Conservation (phyloP, 2,888 invertebrate species). For the Parnassius apollo region DNA sequence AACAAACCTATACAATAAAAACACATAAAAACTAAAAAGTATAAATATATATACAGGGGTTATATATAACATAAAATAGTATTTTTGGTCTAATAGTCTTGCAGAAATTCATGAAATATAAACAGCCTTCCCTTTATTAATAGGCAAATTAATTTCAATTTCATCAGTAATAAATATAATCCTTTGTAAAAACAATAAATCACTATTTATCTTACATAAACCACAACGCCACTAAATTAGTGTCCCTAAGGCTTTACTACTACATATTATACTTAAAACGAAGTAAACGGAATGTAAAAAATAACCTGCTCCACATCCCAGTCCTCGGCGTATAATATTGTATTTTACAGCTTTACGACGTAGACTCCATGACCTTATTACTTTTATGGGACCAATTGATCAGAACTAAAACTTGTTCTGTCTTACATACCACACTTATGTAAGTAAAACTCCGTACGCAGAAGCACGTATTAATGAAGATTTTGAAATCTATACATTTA, state of each 20-base stretch:
- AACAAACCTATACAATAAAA: no score
- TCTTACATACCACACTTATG: conserved; percentile 40
- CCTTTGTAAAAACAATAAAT: neutral
- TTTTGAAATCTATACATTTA: no score
- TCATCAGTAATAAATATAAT: neutral
- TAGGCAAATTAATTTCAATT: no score
- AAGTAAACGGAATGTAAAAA: conserved; percentile 22
- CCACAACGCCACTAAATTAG: conserved; percentile 6
- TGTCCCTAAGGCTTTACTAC: conserved; percentile 8
- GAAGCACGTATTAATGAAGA: no score
- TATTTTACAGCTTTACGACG: conserved; percentile 57
- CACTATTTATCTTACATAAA: neutral
- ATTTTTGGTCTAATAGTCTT: no score
- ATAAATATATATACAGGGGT: no score
- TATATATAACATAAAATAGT: no score
- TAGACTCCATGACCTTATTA: conserved; percentile 67
- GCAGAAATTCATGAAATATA: no score
- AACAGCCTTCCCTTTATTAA: no score
- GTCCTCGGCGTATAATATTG: conserved; percentile 40
- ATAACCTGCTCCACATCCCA: conserved; percentile 23
- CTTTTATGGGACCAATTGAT: conserved; percentile 69
- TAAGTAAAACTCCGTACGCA: conserved; percentile 6
- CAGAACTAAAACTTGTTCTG: conserved; percentile 58
- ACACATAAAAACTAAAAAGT: no score
- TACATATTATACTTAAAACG: conserved; percentile 7